These are phyloP conservation scores for Melanaphis sacchari DNA, from an alignment of 1,140 invertebrate genomes.

Conservation along the genomic window DNA sequence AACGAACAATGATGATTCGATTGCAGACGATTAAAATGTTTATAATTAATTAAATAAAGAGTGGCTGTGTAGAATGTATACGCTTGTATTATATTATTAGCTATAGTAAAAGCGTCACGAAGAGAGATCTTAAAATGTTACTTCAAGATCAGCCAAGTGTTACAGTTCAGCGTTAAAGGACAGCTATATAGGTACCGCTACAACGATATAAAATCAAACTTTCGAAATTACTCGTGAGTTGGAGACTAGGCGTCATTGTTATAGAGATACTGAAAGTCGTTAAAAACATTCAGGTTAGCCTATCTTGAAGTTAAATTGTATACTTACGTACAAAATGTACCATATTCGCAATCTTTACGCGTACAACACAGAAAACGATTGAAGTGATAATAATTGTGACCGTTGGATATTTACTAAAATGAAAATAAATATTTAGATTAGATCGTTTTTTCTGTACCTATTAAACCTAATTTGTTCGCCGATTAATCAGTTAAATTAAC, in stretches of 20 bases:
- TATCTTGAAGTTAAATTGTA: background rate
- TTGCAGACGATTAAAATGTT: background rate
- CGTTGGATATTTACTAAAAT: background rate
- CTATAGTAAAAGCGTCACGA: background rate
- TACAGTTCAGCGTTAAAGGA: background rate
- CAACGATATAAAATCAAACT: background rate
- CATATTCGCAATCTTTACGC: background rate
- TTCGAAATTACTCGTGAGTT: constrained; percentile 1
- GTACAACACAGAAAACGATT: background rate
- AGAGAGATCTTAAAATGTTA: background rate
- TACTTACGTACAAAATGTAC: background rate
- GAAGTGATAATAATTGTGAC: background rate
- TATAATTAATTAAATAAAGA: background rate
- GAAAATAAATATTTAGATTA: background rate
- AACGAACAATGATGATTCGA: background rate
- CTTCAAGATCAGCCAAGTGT: background rate
- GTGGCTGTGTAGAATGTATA: background rate
- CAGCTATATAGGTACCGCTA: background rate
- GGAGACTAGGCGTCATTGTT: background rate
- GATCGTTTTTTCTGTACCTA: background rate
- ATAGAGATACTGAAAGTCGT: background rate
- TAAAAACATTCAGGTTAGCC: background rate
- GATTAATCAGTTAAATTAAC: background rate
- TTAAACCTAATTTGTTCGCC: background rate
- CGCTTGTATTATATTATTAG: background rate